Conservation (phyloP, 2,888 invertebrate genomes). For the Heliconius aoede region DNA sequence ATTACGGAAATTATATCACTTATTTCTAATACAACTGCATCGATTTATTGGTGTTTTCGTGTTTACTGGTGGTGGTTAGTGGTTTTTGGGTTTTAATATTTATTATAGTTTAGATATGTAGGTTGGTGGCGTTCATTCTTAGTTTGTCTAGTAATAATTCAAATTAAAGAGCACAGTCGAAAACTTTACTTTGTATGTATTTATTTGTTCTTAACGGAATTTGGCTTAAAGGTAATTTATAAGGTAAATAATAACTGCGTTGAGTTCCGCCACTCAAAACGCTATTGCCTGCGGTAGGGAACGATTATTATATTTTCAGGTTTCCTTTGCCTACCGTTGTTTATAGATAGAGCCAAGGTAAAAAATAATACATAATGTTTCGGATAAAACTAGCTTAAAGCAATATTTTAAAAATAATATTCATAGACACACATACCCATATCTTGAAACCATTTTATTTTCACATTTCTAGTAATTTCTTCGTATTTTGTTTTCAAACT, state of each 20-base stretch:
- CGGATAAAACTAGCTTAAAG: not conserved
- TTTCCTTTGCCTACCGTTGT: too few relatives aligned
- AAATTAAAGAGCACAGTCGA: not conserved
- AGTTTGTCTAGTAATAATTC: not conserved
- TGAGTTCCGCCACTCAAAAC: too few relatives aligned
- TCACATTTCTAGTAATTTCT: slow-evolving; percentile 27
- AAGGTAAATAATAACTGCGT: too few relatives aligned
- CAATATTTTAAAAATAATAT: not conserved
- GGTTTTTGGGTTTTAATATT: not conserved
- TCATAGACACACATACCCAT: not conserved
- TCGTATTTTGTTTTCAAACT: slow-evolving; percentile 34
- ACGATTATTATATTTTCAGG: too few relatives aligned
- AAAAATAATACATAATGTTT: not conserved
- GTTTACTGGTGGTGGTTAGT: not conserved
- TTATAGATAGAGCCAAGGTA: too few relatives aligned
- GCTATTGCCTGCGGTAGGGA: too few relatives aligned
- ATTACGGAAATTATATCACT: slow-evolving; percentile 54
- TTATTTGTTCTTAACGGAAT: too few relatives aligned
- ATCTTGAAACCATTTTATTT: slow-evolving; percentile 4
- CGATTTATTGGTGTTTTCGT: slow-evolving; percentile 29
- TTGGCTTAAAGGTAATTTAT: too few relatives aligned
- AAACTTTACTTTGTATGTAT: too few relatives aligned
- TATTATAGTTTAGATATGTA: not conserved
- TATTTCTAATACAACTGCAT: slow-evolving; percentile 35
- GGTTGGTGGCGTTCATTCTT: not conserved